Evolutionary conservation across 2,888 invertebrate species (phyloP).

Genomic region (Chalcis sispes): DNA sequence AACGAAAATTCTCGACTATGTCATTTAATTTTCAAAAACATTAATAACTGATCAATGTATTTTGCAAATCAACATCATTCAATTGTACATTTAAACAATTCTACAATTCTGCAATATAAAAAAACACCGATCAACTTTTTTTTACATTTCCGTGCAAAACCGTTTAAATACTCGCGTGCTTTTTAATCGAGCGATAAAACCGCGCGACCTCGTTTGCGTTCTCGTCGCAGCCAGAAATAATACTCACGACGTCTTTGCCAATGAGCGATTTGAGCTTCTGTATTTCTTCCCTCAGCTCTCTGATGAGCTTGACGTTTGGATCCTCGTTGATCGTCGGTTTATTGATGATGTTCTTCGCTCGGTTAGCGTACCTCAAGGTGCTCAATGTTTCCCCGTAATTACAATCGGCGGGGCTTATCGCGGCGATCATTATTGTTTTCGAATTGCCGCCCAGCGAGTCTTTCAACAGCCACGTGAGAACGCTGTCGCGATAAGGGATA

Average conservation of each 20-base stretch:
- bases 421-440: conserved; percentile 94
- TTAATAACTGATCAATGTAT: not conserved
- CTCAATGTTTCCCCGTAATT: conserved; percentile 93
- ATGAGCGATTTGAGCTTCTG: conserved; percentile 87
- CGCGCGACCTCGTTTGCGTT: not conserved
- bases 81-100: not conserved
- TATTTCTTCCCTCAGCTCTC: conserved; percentile 90
- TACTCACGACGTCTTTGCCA: conserved; percentile 81
- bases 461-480: conserved; percentile 91
- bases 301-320: conserved; percentile 90
- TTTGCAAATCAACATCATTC: not conserved
- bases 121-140: not conserved
- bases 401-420: conserved; percentile 88
- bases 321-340: conserved; percentile 94
- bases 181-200: not conserved
- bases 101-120: not conserved
- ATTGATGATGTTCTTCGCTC: conserved; percentile 94
- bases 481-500: conserved; percentile 92
- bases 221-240: not conserved
- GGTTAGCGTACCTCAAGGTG: conserved; percentile 90
- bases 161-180: not conserved
- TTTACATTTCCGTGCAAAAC: not conserved
- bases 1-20: too few relatives aligned
- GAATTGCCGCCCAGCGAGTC: conserved; percentile 93
- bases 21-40: not conserved